A percentile compares a stretch with the other conserved stretches of the same genome.
These are phyloP conservation scores for Eidolon helvum DNA, from an alignment of 2,113 vertebrate genomes.

Conservation along the genomic window DNA sequence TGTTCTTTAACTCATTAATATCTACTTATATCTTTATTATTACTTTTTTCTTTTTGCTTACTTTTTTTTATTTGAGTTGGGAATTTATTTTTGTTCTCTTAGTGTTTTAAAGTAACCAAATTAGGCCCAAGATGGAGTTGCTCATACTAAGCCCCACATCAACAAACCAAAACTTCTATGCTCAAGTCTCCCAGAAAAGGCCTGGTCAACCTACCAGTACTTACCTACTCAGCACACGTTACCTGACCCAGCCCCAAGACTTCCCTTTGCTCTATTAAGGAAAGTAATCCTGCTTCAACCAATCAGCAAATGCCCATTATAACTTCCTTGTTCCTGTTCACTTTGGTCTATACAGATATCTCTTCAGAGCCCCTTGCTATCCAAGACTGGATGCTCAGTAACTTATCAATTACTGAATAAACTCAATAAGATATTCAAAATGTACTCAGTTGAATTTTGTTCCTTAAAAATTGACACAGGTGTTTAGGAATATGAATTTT, in stretches of 20 bases:
- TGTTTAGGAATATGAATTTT: neutral
- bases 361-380: neutral
- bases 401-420: neutral
- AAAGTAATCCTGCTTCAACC: neutral
- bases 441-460: neutral
- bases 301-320: neutral
- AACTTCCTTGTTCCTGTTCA: neutral
- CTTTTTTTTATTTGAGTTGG: neutral
- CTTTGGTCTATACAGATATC: neutral
- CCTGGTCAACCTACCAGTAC: neutral
- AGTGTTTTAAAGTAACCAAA: neutral
- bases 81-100: neutral
- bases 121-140: neutral
- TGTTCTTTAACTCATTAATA: neutral
- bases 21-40: neutral
- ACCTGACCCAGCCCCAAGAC: neutral
- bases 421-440: neutral
- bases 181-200: neutral
- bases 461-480: neutral
- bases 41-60: neutral
- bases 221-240: neutral
- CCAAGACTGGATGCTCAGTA: neutral
- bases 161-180: neutral
- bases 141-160: neutral
- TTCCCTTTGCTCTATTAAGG: neutral